These are phyloP conservation scores for Calephelis virginiensis DNA, from an alignment of 1,140 invertebrate genomes.

Conservation along the genomic window DNA sequence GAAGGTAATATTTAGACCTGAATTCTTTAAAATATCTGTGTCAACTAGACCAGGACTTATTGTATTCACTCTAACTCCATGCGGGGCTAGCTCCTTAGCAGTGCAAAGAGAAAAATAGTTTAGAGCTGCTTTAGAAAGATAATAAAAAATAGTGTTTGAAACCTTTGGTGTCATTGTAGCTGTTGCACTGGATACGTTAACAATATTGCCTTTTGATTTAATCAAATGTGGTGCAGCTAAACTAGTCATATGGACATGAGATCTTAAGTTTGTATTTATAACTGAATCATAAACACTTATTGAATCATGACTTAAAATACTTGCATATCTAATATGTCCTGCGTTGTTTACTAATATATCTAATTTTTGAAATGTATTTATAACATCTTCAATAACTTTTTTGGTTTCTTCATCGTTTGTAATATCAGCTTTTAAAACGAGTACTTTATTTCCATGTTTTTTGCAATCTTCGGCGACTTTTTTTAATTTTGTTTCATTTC, in stretches of 20 bases:
- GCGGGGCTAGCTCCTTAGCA: slow-evolving; percentile 10
- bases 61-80: slow-evolving; percentile 21
- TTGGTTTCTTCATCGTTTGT: slow-evolving; percentile 23
- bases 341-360: slow-evolving; percentile 32
- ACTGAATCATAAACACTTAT: slow-evolving; percentile 12
- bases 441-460: slow-evolving; percentile 6
- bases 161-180: slow-evolving; percentile 2
- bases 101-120: slow-evolving; percentile 13
- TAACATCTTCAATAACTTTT: slow-evolving; percentile 20
- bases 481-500: slow-evolving; percentile 29
- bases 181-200: slow-evolving; percentile 17
- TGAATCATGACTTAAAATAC: slow-evolving; percentile 12
- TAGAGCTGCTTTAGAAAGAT: slow-evolving; percentile 13
- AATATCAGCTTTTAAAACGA: slow-evolving; percentile 29
- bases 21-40: slow-evolving; percentile 81
- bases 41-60: slow-evolving; percentile 65
- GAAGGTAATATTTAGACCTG: slow-evolving; percentile 79
- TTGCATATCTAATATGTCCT: slow-evolving; percentile 17
- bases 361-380: slow-evolving; percentile 23
- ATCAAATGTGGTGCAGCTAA: slow-evolving; percentile 16
- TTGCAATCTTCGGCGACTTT: slow-evolving; percentile 19
- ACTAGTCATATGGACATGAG: slow-evolving; percentile 9
- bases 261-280: slow-evolving; percentile 19
- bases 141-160: slow-evolving; percentile 1
- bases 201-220: slow-evolving; percentile 21